Evolutionary conservation across 2,113 vertebrate species (phyloP).

Genomic region (Calcarius ornatus): DNA sequence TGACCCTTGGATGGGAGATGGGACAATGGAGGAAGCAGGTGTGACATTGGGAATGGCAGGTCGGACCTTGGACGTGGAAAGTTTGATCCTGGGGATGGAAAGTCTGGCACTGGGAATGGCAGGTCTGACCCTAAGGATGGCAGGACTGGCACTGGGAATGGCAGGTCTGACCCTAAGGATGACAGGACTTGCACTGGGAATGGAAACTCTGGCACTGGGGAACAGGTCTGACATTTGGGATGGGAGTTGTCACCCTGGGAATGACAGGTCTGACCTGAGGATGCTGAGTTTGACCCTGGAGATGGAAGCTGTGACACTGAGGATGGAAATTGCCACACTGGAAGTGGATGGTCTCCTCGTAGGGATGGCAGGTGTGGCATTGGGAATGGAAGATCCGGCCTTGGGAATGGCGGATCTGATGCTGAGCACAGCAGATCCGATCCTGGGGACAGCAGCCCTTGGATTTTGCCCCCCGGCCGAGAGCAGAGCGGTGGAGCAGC

Average conservation of each 20-base stretch:
- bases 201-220: no score
- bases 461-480: rapidly evolving
- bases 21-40: background rate
- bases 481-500: rapidly evolving
- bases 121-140: background rate
- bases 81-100: rapidly evolving
- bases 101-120: rapidly evolving
- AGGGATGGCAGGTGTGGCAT: background rate
- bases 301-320: rapidly evolving
- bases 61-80: background rate
- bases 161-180: rapidly evolving
- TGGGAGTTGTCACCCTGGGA: rapidly evolving
- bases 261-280: rapidly evolving
- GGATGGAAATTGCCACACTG: background rate
- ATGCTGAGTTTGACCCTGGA: no score
- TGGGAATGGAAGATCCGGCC: background rate
- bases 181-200: rapidly evolving
- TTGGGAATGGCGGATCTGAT: background rate
- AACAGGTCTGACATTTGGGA: rapidly evolving
- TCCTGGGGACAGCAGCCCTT: no score
- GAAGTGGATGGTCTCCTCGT: background rate
- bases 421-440: background rate
- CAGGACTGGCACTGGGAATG: rapidly evolving
- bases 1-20: background rate
- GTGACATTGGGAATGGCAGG: background rate